phyloP scores from a whole-genome alignment of 2,113 vertebrate genomes.

The Numida meleagris region DNA sequence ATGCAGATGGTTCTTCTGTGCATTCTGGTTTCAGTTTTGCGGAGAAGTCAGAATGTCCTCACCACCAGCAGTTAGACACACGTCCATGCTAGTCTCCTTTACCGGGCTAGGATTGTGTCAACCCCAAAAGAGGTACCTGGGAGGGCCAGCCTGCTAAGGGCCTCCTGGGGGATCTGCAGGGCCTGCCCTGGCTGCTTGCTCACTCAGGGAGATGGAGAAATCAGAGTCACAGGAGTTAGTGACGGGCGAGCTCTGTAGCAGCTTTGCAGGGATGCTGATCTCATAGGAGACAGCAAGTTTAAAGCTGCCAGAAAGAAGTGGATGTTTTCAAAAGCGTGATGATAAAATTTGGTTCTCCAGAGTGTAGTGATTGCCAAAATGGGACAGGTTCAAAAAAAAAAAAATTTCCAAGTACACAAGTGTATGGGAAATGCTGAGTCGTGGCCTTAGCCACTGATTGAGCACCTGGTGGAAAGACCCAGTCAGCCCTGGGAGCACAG shows the following conservation, averaged over 20 bases:
- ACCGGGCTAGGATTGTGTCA: slow-evolving; percentile 7
- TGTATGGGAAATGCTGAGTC: no score
- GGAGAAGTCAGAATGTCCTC: not conserved
- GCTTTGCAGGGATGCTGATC: not conserved
- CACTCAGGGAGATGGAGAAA: not conserved
- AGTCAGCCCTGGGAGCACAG: no score
- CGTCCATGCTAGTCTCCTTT: slow-evolving; percentile 21
- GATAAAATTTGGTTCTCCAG: not conserved
- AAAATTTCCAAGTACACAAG: not conserved
- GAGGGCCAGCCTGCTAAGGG: not conserved
- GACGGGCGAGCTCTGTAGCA: not conserved
- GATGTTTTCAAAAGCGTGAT: not conserved
- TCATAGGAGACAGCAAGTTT: not conserved
- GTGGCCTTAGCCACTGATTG: no score
- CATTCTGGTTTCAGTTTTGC: not conserved
- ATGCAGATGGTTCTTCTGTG: not conserved
- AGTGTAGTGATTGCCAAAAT: not conserved
- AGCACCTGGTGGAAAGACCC: no score
- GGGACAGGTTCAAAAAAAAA: not conserved
- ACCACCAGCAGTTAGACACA: not conserved
- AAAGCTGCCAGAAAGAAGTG: not conserved
- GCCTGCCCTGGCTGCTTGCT: not conserved
- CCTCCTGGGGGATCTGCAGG: not conserved
- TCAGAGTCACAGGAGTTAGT: not conserved
- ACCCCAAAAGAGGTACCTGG: not conserved